These are phyloP conservation scores for Heliconius charithonia DNA, from an alignment of 2,888 invertebrate genomes.

Conservation along the genomic window DNA sequence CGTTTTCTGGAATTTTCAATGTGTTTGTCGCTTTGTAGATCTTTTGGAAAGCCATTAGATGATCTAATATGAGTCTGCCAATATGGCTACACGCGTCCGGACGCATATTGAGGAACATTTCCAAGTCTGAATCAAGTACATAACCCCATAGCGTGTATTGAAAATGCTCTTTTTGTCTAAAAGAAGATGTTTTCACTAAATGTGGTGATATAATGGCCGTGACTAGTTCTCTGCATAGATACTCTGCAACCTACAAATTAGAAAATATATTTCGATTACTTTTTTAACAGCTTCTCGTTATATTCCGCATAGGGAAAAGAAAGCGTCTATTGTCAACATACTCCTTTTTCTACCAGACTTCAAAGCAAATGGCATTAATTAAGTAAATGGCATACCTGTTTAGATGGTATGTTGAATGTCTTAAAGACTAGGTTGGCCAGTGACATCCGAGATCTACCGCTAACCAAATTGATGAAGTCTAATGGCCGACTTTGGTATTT, in stretches of 20 bases:
- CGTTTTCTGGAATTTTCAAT: constrained; percentile 64
- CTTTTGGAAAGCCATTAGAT: constrained; percentile 80
- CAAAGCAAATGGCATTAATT: too few species aligned
- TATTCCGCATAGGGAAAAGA: too few species aligned
- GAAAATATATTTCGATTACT: not conserved
- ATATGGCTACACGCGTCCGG: constrained; percentile 83
- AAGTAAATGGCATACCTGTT: constrained; percentile 62
- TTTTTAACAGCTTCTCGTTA: too few species aligned
- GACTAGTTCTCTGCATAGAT: constrained; percentile 86
- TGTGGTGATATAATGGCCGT: constrained; percentile 81
- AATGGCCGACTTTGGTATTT: constrained; percentile 74
- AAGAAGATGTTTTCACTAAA: constrained; percentile 75
- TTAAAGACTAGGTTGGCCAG: constrained; percentile 77
- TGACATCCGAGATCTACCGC: constrained; percentile 75
- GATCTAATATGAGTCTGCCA: constrained; percentile 81
- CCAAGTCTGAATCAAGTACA: constrained; percentile 81
- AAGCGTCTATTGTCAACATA: too few species aligned
- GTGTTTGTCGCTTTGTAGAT: constrained; percentile 71
- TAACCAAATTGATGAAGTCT: constrained; percentile 77
- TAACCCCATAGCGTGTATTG: constrained; percentile 84
- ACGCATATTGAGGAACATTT: constrained; percentile 83
- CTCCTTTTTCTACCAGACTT: too few species aligned
- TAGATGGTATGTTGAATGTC: constrained; percentile 75
- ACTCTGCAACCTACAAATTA: constrained; percentile 82
- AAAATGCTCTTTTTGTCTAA: constrained; percentile 80